Conservation (phyloP, 2,113 vertebrate species). For the Vidua chalybeata region DNA sequence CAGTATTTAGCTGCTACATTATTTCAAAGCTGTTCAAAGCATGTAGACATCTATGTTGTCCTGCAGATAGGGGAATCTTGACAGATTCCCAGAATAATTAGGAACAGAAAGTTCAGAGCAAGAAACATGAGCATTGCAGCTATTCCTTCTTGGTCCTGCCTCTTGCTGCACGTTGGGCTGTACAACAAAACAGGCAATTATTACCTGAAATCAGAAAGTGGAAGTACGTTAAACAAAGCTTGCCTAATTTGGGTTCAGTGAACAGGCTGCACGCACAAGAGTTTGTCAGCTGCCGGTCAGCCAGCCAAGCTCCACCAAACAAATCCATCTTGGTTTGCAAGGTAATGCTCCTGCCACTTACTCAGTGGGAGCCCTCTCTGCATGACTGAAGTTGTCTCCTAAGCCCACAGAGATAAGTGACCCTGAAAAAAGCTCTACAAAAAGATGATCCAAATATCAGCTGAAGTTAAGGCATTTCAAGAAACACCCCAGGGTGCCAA, state of each 20-base stretch:
- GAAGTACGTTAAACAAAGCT: neutral
- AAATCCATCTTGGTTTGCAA: neutral
- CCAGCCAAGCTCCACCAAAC: neutral
- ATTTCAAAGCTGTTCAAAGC: conserved; percentile 43
- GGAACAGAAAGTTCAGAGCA: neutral
- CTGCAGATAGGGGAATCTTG: neutral
- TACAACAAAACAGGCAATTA: neutral
- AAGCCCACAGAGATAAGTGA: neutral
- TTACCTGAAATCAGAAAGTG: neutral
- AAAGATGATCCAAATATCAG: neutral
- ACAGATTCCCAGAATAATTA: conserved; percentile 32
- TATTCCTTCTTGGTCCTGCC: neutral
- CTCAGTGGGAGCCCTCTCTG: neutral
- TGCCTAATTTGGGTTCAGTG: neutral
- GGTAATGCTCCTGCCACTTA: neutral
- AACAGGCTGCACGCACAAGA: neutral
- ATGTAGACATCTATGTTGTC: conserved; percentile 2
- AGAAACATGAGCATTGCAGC: neutral
- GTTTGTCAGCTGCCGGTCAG: neutral
- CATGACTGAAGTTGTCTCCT: neutral
- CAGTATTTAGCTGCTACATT: neutral
- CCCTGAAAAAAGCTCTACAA: conserved; percentile 12
- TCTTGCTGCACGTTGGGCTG: neutral
- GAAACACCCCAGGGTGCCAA: accelerated
- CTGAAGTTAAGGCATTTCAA: neutral